Conservation (phyloP, 2,113 vertebrate species). For the Marmota monax region DNA sequence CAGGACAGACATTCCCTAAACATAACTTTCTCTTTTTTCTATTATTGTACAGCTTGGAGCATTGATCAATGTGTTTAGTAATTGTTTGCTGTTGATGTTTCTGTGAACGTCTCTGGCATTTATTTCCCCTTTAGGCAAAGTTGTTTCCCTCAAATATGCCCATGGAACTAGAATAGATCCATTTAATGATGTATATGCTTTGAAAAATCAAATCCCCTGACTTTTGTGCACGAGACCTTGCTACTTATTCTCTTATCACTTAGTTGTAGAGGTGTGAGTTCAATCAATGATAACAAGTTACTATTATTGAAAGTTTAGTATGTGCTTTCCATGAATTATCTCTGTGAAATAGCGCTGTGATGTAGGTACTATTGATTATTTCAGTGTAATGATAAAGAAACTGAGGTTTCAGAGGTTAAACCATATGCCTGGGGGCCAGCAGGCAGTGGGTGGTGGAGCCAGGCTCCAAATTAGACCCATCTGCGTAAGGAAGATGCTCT, state of each 20-base stretch:
- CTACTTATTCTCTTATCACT: conserved; percentile 22
- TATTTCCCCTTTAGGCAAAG: conserved; percentile 78
- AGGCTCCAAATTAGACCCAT: background rate
- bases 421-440: background rate
- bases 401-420: background rate
- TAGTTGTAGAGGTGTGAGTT: conserved; percentile 29
- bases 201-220: conserved; percentile 65
- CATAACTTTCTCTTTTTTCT: conserved; percentile 25
- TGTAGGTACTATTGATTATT: background rate
- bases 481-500: background rate
- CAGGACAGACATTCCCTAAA: background rate
- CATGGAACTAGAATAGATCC: conserved; percentile 59
- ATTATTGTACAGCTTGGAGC: conserved; percentile 48
- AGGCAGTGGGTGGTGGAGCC: background rate
- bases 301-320: conserved; percentile 51
- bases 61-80: conserved; percentile 71
- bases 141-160: conserved; percentile 70
- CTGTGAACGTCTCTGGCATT: conserved; percentile 66
- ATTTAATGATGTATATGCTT: conserved; percentile 75
- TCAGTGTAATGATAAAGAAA: conserved; percentile 33
- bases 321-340: conserved; percentile 66
- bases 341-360: conserved; percentile 26
- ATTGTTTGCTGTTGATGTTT: conserved; percentile 71
- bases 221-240: conserved; percentile 47
- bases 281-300: conserved; percentile 58